phyloP scores from a whole-genome alignment of 2,113 vertebrate species.

The Syrmaticus mikado region DNA sequence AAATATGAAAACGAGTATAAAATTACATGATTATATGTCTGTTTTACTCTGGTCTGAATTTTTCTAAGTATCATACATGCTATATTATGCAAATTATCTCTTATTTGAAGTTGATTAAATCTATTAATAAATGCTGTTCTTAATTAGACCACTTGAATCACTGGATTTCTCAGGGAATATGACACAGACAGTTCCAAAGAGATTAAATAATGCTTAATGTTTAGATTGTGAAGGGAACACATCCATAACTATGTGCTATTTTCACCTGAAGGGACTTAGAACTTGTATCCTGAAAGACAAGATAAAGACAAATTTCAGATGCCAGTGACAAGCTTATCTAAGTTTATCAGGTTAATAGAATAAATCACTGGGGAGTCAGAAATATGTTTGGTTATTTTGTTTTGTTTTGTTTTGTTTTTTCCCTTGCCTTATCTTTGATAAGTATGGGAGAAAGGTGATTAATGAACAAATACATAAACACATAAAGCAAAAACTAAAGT shows the following conservation, averaged over 20 bases:
- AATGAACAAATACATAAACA: background rate
- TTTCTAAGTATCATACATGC: background rate
- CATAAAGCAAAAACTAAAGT: background rate
- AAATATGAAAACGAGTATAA: background rate
- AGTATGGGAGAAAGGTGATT: background rate
- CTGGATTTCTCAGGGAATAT: background rate
- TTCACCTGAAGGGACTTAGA: background rate
- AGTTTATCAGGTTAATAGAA: background rate
- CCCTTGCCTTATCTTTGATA: background rate
- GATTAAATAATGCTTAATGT: background rate
- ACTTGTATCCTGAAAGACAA: background rate
- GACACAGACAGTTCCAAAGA: background rate
- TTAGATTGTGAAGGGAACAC: background rate
- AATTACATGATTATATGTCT: background rate
- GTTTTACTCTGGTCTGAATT: background rate
- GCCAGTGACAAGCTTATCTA: background rate
- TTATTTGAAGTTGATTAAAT: slow-evolving; percentile 19
- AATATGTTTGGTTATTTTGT: background rate
- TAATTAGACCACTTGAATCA: background rate
- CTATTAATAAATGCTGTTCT: slow-evolving; percentile 4
- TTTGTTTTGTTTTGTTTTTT: too few relatives aligned
- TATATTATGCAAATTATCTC: slow-evolving; percentile 9
- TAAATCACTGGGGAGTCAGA: background rate
- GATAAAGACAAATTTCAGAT: background rate
- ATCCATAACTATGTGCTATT: background rate